Percentiles rank a stretch among this genome's conserved stretches.
phyloP scores from a whole-genome alignment of 2,888 invertebrate genomes.

The Ischnura elegans region DNA sequence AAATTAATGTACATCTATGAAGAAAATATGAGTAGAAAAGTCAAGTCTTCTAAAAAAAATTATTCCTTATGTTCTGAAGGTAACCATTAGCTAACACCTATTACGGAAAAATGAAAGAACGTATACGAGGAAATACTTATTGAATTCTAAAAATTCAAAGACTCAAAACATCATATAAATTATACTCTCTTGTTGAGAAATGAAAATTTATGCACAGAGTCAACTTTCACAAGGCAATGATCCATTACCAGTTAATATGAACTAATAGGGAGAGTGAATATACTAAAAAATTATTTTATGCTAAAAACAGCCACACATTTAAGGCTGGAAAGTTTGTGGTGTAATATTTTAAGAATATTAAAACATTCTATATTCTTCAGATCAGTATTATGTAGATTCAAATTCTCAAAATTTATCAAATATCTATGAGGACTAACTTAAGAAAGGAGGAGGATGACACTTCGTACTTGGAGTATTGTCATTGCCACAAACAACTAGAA shows the following conservation, averaged over 20 bases:
- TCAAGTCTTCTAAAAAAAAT: not conserved
- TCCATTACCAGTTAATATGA: not conserved
- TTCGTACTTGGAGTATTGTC: not conserved
- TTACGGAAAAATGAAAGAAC: not conserved
- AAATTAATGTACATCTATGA: not conserved
- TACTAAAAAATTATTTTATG: not conserved
- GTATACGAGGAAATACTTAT: not conserved
- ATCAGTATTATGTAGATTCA: not conserved
- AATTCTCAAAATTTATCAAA: too few relatives aligned
- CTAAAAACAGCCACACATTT: not conserved
- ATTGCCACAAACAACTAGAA: not conserved
- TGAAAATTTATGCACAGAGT: not conserved
- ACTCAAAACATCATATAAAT: not conserved
- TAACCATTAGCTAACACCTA: not conserved
- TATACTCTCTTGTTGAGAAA: not conserved
- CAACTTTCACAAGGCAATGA: not conserved
- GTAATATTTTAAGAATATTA: not conserved
- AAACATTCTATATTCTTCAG: not conserved
- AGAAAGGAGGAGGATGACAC: not conserved
- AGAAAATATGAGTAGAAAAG: not conserved
- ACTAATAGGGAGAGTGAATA: not conserved
- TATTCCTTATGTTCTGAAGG: not conserved
- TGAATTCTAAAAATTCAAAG: not conserved
- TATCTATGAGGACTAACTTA: not conserved
- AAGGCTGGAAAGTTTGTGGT: too few relatives aligned